phyloP scores from a whole-genome alignment of 2,797 vertebrate species.

The Sorex maritimensis region DNA sequence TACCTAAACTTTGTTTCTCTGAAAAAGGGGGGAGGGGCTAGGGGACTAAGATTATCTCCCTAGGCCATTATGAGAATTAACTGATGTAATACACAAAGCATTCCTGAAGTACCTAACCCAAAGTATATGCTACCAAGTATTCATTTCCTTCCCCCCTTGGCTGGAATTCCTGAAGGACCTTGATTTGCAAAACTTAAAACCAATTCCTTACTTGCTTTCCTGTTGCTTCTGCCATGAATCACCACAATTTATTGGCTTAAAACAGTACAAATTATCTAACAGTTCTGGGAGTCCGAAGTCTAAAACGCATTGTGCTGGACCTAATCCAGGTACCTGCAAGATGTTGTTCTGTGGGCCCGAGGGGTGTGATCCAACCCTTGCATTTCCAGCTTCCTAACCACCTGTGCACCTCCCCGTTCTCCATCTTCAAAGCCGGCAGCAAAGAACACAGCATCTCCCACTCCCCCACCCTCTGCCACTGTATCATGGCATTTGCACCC shows the following conservation, averaged over 20 bases:
- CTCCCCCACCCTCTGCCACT: neutral
- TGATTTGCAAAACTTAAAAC: constrained; percentile 48
- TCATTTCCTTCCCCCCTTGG: neutral
- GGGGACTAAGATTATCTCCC: constrained; percentile 3
- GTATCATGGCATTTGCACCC: neutral
- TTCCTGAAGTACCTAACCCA: neutral
- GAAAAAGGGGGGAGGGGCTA: neutral
- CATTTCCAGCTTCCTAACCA: neutral
- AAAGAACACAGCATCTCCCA: neutral
- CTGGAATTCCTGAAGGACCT: constrained; percentile 43
- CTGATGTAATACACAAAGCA: neutral
- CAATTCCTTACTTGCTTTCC: constrained; percentile 14
- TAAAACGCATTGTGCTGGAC: neutral
- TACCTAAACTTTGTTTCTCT: neutral
- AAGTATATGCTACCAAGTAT: neutral
- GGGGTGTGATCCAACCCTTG: neutral
- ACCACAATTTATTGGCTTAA: neutral
- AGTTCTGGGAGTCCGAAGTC: neutral
- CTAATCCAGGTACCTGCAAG: neutral
- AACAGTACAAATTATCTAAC: neutral
- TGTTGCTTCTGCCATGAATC: neutral
- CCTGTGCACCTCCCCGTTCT: neutral
- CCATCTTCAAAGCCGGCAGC: neutral
- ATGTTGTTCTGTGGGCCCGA: neutral
- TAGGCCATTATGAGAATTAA: neutral